A percentile compares a stretch with the other conserved stretches of the same genome.
phyloP scores from a whole-genome alignment of 2,888 invertebrate genomes.

The Caradrina kadenii region DNA sequence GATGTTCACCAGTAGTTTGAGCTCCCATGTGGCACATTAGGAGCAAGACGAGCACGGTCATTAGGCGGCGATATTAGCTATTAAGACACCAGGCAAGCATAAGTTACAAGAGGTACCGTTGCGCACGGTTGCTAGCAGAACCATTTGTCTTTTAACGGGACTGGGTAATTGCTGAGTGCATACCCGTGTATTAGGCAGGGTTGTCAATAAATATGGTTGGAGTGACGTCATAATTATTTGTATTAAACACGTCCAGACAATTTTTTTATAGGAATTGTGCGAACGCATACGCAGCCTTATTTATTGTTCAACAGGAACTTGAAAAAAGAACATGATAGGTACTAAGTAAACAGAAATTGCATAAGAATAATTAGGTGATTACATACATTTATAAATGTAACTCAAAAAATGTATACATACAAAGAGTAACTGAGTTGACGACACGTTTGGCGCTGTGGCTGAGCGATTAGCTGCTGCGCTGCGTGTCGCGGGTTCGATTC shows the following conservation, averaged over 20 bases:
- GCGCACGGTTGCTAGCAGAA: constrained; percentile 71
- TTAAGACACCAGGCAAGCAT: constrained; percentile 84
- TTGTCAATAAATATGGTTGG: constrained; percentile 50
- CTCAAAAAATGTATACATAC: too few relatives aligned
- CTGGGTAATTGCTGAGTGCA: constrained; percentile 62
- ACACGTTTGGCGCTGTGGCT: too few relatives aligned
- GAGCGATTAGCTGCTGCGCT: too few relatives aligned
- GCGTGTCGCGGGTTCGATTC: too few relatives aligned
- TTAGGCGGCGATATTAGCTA: constrained; percentile 90
- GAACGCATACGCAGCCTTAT: too few relatives aligned
- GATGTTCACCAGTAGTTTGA: constrained; percentile 60
- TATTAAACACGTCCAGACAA: neutral
- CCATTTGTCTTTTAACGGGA: constrained; percentile 82
- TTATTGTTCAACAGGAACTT: too few relatives aligned
- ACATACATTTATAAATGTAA: too few relatives aligned
- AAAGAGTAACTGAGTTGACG: too few relatives aligned
- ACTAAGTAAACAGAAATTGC: too few relatives aligned
- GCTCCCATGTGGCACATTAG: constrained; percentile 86
- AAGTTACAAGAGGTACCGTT: constrained; percentile 75
- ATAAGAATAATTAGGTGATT: too few relatives aligned
- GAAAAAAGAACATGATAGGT: too few relatives aligned
- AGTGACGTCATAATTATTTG: constrained; percentile 15
- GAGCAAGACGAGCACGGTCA: constrained; percentile 88
- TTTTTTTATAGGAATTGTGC: neutral
- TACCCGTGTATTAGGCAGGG: constrained; percentile 50